A percentile compares a stretch with the other conserved stretches of the same genome.
phyloP scores from a whole-genome alignment of 2,113 vertebrate species.

The Lagenorhynchus albirostris region DNA sequence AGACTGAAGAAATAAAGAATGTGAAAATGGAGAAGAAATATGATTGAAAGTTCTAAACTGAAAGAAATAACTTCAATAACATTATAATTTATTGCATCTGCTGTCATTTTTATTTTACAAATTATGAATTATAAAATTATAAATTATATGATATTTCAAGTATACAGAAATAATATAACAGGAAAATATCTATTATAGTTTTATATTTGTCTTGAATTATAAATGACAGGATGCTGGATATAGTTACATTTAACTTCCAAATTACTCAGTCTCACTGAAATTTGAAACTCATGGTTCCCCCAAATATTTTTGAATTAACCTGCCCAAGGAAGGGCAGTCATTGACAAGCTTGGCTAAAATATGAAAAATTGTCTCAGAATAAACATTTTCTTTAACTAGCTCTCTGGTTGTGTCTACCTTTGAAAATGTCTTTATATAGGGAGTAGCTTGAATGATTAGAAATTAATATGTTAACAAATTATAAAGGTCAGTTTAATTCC shows the following conservation, averaged over 20 bases:
- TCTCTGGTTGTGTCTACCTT: slow-evolving; percentile 21
- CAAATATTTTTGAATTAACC: slow-evolving; percentile 39
- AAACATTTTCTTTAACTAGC: slow-evolving; percentile 55
- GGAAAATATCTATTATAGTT: background rate
- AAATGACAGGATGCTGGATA: slow-evolving; percentile 49
- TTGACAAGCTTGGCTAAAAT: slow-evolving; percentile 54
- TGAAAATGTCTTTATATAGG: slow-evolving; percentile 34
- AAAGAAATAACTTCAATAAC: background rate
- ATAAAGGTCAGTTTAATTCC: slow-evolving; percentile 28
- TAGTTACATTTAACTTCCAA: slow-evolving; percentile 56
- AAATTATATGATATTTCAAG: background rate
- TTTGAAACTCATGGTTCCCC: slow-evolving; percentile 28
- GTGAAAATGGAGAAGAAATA: background rate
- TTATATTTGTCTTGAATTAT: slow-evolving; percentile 17
- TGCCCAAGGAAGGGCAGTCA: slow-evolving; percentile 12
- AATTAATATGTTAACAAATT: slow-evolving; percentile 57
- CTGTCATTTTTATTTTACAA: background rate
- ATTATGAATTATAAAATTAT: background rate
- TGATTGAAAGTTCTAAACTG: background rate
- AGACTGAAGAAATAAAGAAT: background rate
- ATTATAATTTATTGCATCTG: background rate
- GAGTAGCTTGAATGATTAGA: slow-evolving; percentile 29
- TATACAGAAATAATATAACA: background rate
- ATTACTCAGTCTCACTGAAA: slow-evolving; percentile 37
- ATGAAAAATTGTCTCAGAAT: slow-evolving; percentile 51